Percentiles rank a stretch among this genome's conserved stretches.
Conservation (phyloP, 1,140 invertebrate genomes). For the Xylocopa sonorina region DNA sequence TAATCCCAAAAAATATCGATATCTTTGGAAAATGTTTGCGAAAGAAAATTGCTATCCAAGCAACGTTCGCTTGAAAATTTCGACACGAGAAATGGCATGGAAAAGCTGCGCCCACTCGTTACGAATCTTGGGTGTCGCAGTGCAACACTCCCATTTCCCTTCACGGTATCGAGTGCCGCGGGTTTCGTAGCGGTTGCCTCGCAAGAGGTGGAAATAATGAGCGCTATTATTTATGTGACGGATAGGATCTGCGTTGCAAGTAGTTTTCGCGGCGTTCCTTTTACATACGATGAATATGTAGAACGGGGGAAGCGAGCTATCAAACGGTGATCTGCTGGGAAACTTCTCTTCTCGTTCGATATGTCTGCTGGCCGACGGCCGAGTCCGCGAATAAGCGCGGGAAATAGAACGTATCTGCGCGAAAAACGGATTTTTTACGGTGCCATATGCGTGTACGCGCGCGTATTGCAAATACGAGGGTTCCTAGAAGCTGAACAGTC, state of each 20-base stretch:
- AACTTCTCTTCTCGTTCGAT: slow-evolving; percentile 19
- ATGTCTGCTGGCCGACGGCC: not conserved
- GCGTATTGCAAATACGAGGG: not conserved
- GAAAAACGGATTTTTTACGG: slow-evolving; percentile 10
- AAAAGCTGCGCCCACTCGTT: not conserved
- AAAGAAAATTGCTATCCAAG: no score
- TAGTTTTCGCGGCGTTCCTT: slow-evolving; percentile 25
- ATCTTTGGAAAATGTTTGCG: no score
- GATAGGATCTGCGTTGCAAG: slow-evolving; percentile 31
- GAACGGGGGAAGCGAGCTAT: not conserved
- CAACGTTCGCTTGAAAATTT: no score
- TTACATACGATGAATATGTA: slow-evolving; percentile 46
- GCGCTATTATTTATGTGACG: slow-evolving; percentile 34
- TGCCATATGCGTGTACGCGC: no score
- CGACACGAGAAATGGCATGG: not conserved
- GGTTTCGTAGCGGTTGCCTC: not conserved
- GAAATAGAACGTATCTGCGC: not conserved
- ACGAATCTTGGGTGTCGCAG: not conserved
- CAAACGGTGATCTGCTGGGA: slow-evolving; percentile 32
- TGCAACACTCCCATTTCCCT: not conserved
- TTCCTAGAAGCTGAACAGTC: not conserved
- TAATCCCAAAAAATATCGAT: no score
- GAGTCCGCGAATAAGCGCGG: not conserved
- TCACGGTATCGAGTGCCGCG: not conserved
- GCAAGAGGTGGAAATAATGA: slow-evolving; percentile 26